These are phyloP conservation scores for Boulengeromyrus knoepffleri DNA, from an alignment of 2,113 vertebrate genomes.

Conservation along the genomic window DNA sequence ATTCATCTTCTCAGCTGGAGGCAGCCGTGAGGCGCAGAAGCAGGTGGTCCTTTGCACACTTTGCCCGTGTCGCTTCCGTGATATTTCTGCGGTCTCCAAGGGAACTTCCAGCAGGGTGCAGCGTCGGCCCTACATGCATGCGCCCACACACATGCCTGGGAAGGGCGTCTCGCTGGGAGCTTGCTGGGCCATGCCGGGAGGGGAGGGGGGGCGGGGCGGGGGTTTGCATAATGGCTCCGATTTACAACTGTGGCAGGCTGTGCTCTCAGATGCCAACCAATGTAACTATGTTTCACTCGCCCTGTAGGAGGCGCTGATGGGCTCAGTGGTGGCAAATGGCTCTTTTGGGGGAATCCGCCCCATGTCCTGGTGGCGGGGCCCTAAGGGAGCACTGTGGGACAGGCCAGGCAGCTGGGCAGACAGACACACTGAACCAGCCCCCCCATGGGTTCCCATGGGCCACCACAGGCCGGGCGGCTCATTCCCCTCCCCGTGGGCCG, in stretches of 20 bases:
- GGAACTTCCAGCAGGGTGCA: slow-evolving; percentile 12
- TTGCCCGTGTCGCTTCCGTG: slow-evolving; percentile 23
- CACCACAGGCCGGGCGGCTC: not conserved
- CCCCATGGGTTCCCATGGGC: not conserved
- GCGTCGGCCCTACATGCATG: slow-evolving; percentile 20
- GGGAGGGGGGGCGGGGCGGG: too few species aligned
- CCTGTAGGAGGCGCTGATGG: not conserved
- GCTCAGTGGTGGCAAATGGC: not conserved
- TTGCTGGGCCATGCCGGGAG: not conserved
- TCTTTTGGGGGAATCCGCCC: not conserved
- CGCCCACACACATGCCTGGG: not conserved
- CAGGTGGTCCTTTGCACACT: slow-evolving; percentile 27
- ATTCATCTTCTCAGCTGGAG: slow-evolving; percentile 1
- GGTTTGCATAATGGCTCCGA: not conserved
- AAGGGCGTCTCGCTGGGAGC: not conserved
- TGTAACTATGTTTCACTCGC: not conserved
- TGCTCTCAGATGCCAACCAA: not conserved
- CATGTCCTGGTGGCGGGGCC: not conserved
- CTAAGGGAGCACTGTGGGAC: not conserved
- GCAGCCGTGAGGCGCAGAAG: slow-evolving; percentile 10
- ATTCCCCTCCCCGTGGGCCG: not conserved
- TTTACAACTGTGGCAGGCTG: not conserved
- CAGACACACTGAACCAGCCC: slow-evolving; percentile 6
- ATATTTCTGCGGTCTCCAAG: not conserved
- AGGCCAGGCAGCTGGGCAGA: not conserved